phyloP scores from a whole-genome alignment of 2,113 vertebrate species.

The Dunckerocampus dactyliophorus region DNA sequence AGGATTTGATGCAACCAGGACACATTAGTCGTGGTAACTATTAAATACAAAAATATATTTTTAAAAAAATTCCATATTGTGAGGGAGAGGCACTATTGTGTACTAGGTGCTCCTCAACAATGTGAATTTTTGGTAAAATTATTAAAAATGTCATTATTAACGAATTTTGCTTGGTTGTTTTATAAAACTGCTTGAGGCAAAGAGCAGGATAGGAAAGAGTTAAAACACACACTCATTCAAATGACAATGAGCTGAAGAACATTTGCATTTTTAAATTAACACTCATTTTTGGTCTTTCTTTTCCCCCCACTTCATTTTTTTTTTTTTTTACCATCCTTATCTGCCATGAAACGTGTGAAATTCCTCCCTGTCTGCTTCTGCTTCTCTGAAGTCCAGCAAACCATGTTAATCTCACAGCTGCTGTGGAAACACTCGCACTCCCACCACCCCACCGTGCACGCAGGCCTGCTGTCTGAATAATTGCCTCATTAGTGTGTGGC shows the following conservation, averaged over 20 bases:
- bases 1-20: too few species aligned
- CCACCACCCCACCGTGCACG: conserved; percentile 34
- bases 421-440: conserved; percentile 28
- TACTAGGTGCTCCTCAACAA: too few species aligned
- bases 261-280: conserved; percentile 47
- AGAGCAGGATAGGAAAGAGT: background rate
- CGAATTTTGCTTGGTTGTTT: too few species aligned
- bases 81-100: too few species aligned
- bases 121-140: too few species aligned
- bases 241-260: conserved; percentile 62
- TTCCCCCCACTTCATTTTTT: conserved; percentile 46
- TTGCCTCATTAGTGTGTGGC: conserved; percentile 72
- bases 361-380: conserved; percentile 54
- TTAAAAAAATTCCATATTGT: too few species aligned
- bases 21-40: too few species aligned
- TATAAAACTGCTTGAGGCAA: too few species aligned
- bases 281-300: conserved; percentile 37
- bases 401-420: conserved; percentile 59
- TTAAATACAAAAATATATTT: too few species aligned
- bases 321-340: conserved; percentile 66
- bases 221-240: background rate
- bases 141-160: too few species aligned
- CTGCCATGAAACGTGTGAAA: conserved; percentile 73
- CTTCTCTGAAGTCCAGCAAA: conserved; percentile 65
- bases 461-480: conserved; percentile 64